Evolutionary conservation across 2,888 invertebrate species (phyloP).

Genomic region (Polietes domitor): DNA sequence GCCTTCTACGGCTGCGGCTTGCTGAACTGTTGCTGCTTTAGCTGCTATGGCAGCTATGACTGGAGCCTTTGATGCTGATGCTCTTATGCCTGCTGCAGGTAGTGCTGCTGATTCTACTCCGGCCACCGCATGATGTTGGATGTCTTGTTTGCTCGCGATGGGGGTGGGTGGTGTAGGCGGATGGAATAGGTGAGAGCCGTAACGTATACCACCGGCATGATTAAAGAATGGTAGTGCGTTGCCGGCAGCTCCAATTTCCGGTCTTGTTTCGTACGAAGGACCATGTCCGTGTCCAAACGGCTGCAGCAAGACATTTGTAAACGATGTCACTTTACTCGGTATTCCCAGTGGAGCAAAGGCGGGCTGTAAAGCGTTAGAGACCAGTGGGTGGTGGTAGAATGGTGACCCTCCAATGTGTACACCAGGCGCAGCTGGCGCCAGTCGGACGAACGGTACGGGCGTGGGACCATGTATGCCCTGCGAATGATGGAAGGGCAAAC

Average conservation of each 20-base stretch:
- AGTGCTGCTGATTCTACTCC: slow-evolving; percentile 67
- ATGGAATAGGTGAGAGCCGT: slow-evolving; percentile 77
- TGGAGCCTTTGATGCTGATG: slow-evolving; percentile 38
- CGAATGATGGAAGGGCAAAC: slow-evolving; percentile 54
- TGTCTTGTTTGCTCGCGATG: slow-evolving; percentile 33
- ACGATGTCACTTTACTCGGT: slow-evolving; percentile 63
- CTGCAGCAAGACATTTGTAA: slow-evolving; percentile 61
- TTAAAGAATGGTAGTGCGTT: slow-evolving; percentile 73
- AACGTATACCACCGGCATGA: slow-evolving; percentile 76
- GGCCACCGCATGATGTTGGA: slow-evolving; percentile 65
- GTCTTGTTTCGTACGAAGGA: slow-evolving; percentile 42
- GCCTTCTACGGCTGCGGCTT: slow-evolving; percentile 46
- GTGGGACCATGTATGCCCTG: slow-evolving; percentile 59
- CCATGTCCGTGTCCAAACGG: slow-evolving; percentile 54
- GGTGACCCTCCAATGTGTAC: neutral
- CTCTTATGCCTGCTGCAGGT: slow-evolving; percentile 34
- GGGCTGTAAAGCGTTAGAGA: slow-evolving; percentile 45
- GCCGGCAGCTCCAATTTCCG: slow-evolving; percentile 57
- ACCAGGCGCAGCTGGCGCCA: slow-evolving; percentile 42
- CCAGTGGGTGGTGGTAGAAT: slow-evolving; percentile 45
- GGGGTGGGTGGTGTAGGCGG: slow-evolving; percentile 69
- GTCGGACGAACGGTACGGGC: slow-evolving; percentile 43
- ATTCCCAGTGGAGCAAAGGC: slow-evolving; percentile 51
- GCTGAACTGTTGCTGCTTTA: slow-evolving; percentile 57
- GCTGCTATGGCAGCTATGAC: too few relatives aligned